These are phyloP conservation scores for human DNA, from an alignment of 2,113 vertebrate species.

Conservation along the genomic window GRCh38 chr11:99273501-99274000, in stretches of 20 bases:
- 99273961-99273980: not conserved
- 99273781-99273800: not conserved
- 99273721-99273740: not conserved
- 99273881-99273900: not conserved
- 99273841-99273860: not conserved
- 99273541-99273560: conserved; percentile 3
- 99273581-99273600: conserved; percentile 29
- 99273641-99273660: not conserved
- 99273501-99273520: conserved; percentile 54
- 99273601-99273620: not conserved
- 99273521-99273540: conserved; percentile 27
- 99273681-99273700: not conserved
- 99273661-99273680: not conserved
- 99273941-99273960: not conserved
- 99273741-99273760: not conserved
- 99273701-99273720: not conserved
- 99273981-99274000: not conserved
- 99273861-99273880: not conserved
- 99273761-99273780: not conserved
- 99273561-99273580: not conserved
- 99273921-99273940: not conserved
- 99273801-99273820: not conserved
- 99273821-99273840: not conserved
- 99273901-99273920: not conserved
- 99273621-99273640: not conserved